Conservation (phyloP, 2,888 invertebrate species). For the Rhaphigaster nebulosa region DNA sequence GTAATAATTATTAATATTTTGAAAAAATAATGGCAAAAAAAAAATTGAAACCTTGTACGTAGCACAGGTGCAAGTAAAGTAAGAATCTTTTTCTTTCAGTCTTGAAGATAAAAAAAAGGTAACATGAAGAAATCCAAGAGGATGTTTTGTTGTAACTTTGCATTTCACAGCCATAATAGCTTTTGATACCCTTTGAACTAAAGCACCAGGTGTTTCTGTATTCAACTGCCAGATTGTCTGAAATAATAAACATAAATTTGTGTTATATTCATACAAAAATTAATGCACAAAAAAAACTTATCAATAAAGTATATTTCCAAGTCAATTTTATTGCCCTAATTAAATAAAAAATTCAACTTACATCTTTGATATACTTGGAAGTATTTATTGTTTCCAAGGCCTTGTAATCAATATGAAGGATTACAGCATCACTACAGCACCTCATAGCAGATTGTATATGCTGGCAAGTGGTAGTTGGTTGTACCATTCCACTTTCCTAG, state of each 20-base stretch:
- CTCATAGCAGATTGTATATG: constrained; percentile 78
- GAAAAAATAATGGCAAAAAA: background rate
- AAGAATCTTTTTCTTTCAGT: constrained; percentile 71
- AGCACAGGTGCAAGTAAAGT: constrained; percentile 72
- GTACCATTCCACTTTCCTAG: constrained; percentile 50
- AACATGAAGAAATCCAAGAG: constrained; percentile 80
- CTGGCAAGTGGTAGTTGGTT: constrained; percentile 70
- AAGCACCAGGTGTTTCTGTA: constrained; percentile 74
- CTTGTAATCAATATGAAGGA: constrained; percentile 75
- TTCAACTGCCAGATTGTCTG: constrained; percentile 75
- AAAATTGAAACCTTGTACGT: constrained; percentile 46
- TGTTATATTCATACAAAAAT: background rate
- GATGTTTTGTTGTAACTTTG: constrained; percentile 76
- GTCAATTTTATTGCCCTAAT: background rate
- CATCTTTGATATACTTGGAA: constrained; percentile 73
- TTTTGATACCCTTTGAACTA: constrained; percentile 80
- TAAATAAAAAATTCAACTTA: constrained; percentile 59
- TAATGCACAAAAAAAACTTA: too few relatives aligned
- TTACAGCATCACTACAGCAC: constrained; percentile 75
- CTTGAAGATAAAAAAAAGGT: constrained; percentile 72
- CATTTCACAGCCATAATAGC: constrained; percentile 81
- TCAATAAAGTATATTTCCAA: background rate
- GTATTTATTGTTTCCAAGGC: constrained; percentile 74
- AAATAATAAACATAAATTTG: constrained; percentile 66
- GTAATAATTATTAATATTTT: background rate